These are phyloP conservation scores for Gopherus flavomarginatus DNA, from an alignment of 2,113 vertebrate genomes.

Conservation along the genomic window DNA sequence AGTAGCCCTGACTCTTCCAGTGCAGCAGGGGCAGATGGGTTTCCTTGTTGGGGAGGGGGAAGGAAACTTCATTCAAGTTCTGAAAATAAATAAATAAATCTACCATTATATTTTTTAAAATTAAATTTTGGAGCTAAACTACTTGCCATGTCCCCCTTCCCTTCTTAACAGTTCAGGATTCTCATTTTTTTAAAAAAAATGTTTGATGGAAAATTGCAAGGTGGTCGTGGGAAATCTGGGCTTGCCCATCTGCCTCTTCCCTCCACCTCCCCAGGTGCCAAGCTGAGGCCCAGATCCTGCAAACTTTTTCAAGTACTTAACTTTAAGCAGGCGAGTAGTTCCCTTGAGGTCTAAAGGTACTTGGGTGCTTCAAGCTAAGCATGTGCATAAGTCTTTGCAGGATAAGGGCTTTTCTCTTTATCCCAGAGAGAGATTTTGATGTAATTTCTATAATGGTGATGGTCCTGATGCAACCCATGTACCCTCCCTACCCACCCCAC, in stretches of 20 bases:
- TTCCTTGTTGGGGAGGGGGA: not conserved
- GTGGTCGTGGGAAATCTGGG: constrained; percentile 28
- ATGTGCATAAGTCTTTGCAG: constrained; percentile 47
- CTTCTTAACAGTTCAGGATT: constrained; percentile 24
- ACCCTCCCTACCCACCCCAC: constrained; percentile 37
- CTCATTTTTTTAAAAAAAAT: not conserved
- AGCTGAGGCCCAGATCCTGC: constrained; percentile 41
- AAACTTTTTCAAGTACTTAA: constrained; percentile 26
- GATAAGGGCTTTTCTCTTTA: constrained; percentile 14
- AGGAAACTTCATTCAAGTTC: constrained; percentile 37
- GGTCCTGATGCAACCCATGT: constrained; percentile 49
- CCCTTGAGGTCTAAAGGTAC: constrained; percentile 10
- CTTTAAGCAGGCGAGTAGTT: not conserved
- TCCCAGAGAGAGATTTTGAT: constrained; percentile 44
- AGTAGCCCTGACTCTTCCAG: constrained; percentile 44
- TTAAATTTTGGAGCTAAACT: not conserved
- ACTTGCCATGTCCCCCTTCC: not conserved
- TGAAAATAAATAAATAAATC: not conserved
- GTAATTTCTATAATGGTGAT: constrained; percentile 13
- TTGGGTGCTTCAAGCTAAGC: constrained; percentile 34
- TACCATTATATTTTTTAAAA: not conserved
- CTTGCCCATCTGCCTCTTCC: constrained; percentile 49
- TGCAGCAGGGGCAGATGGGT: not conserved
- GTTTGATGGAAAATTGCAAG: not conserved
- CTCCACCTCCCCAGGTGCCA: constrained; percentile 51